Evolutionary conservation across 2,888 invertebrate genomes (phyloP).

Genomic region (Thecophora atra): DNA sequence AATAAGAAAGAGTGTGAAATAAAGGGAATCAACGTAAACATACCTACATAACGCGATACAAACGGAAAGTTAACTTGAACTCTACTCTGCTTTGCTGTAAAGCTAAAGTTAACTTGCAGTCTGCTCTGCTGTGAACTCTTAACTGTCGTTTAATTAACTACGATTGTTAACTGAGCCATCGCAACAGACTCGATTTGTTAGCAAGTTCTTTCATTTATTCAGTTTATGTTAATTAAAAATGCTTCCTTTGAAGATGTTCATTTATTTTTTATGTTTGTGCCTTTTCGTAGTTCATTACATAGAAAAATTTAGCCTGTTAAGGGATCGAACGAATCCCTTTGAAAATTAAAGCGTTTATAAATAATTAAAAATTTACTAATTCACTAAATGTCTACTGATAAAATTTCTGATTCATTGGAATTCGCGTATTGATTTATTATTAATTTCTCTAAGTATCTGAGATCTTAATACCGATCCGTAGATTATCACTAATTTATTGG

Average conservation of each 20-base stretch:
- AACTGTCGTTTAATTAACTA: too few species aligned
- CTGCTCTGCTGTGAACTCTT: too few species aligned
- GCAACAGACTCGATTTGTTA: too few species aligned
- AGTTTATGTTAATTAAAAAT: constrained; percentile 11
- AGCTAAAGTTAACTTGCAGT: too few species aligned
- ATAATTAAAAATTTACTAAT: constrained; percentile 20
- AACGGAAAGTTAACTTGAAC: too few species aligned
- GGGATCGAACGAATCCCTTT: constrained; percentile 24
- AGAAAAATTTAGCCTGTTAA: constrained; percentile 34
- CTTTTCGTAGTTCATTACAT: constrained; percentile 32
- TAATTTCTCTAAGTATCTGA: constrained; percentile 23
- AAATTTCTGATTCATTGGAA: background rate
- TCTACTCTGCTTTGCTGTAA: too few species aligned
- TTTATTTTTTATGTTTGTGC: constrained; percentile 31
- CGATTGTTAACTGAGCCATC: too few species aligned
- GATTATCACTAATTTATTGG: constrained; percentile 32
- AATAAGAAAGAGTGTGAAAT: too few species aligned
- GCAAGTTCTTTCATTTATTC: background rate
- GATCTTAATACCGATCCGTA: too few species aligned
- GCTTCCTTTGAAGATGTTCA: background rate
- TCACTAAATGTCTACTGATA: too few species aligned
- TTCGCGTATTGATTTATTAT: constrained; percentile 18
- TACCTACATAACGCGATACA: too few species aligned
- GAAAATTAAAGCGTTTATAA: constrained; percentile 32
- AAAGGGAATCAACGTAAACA: too few species aligned